A percentile compares a stretch with the other conserved stretches of the same genome.
Conservation (phyloP, 2,888 invertebrate genomes). For the Ophraella communa region DNA sequence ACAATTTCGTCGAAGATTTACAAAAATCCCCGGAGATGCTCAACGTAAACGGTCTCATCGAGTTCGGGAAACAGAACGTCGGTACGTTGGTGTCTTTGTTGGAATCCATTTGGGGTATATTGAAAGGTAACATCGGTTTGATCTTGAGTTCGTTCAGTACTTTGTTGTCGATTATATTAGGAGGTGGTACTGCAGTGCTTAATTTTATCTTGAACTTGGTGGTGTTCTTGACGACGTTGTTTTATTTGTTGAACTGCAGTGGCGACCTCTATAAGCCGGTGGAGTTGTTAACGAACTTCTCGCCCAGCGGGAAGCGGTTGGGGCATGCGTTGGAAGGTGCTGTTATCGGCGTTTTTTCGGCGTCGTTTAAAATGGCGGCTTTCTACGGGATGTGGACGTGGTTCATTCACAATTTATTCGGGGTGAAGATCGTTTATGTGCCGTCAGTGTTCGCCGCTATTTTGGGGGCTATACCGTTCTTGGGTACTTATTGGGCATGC, state of each 20-base stretch:
- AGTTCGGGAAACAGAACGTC: constrained; percentile 88
- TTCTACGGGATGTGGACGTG: constrained; percentile 99
- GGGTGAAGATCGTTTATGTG: constrained; percentile 92
- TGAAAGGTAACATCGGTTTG: constrained; percentile 91
- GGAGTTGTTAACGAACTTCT: constrained; percentile 82
- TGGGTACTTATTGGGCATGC: constrained; percentile 95
- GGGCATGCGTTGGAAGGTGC: constrained; percentile 86
- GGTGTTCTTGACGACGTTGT: constrained; percentile 95
- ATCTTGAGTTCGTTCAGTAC: constrained; percentile 85
- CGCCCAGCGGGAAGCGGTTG: constrained; percentile 79
- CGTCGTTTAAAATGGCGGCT: constrained; percentile 94
- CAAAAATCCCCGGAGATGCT: constrained; percentile 79
- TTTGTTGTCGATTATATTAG: constrained; percentile 84
- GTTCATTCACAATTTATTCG: constrained; percentile 94
- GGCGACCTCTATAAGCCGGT: constrained; percentile 90
- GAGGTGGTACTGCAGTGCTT: constrained; percentile 88
- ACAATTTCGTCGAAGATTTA: constrained; percentile 72
- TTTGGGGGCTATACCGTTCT: constrained; percentile 93
- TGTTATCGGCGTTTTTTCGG: constrained; percentile 92
- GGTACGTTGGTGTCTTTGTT: constrained; percentile 87
- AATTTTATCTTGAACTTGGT: constrained; percentile 87
- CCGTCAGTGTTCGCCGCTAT: constrained; percentile 90
- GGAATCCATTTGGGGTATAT: constrained; percentile 85
- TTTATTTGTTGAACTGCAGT: constrained; percentile 91
- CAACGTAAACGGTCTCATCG: constrained; percentile 75